Conservation (phyloP, 2,888 invertebrate species). For the Microplitis manilae region DNA sequence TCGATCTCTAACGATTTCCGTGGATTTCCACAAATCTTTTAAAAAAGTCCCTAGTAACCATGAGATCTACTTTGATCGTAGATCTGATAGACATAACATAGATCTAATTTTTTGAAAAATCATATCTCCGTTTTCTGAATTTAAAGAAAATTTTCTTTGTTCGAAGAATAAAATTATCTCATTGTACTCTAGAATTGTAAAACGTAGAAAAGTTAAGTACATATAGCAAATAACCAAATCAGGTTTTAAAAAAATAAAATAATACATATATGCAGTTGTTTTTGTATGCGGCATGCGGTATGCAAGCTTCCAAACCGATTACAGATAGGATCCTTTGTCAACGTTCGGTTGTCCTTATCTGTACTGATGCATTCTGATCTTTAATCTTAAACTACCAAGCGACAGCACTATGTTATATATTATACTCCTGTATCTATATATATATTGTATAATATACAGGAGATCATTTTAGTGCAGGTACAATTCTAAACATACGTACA, state of each 20-base stretch:
- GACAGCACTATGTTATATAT: neutral
- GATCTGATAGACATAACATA: too few relatives aligned
- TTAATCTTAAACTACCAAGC: slow-evolving; percentile 27
- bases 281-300: slow-evolving; percentile 61
- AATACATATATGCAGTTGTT: slow-evolving; percentile 64
- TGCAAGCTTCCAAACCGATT: slow-evolving; percentile 61
- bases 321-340: slow-evolving; percentile 64
- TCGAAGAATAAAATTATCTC: neutral
- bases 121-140: too few relatives aligned
- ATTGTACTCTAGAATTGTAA: neutral
- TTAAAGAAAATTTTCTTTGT: neutral
- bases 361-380: slow-evolving; percentile 64
- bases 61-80: too few relatives aligned
- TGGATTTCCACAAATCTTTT: too few relatives aligned
- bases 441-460: slow-evolving; percentile 14
- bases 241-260: slow-evolving; percentile 50
- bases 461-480: slow-evolving; percentile 12
- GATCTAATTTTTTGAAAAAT: too few relatives aligned
- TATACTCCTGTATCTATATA: neutral
- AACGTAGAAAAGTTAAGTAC: slow-evolving; percentile 8
- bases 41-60: too few relatives aligned
- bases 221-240: slow-evolving; percentile 51
- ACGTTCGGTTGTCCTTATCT: slow-evolving; percentile 61
- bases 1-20: too few relatives aligned
- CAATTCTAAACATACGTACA: neutral